Evolutionary conservation across 2,113 vertebrate genomes (phyloP), one percentile per base, ranked within the genome.

Genomic region (Silurus meridionalis): DNA sequence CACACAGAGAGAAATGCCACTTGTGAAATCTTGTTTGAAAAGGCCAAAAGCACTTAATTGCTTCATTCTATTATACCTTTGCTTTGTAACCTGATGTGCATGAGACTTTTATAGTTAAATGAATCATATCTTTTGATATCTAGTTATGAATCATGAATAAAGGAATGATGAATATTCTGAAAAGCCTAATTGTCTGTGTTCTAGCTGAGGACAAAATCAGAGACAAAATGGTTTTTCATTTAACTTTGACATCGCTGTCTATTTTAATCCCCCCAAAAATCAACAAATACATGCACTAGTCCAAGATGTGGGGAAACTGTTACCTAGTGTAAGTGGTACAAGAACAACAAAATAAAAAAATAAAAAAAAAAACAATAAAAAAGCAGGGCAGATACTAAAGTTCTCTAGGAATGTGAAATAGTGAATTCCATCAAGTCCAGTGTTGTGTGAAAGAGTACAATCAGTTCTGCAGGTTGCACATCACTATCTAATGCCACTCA

Each of bases 171-270:
- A 28, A 57, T 78, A 60, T 87, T 87, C 53, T 85, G 57, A 66
- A 64, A 74, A 85, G 69, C 80, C 48, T 80, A 64, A 89, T 46
- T 83, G 67, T 83, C 80, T 89, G 60, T 74, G 86, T 50, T 63
- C 2, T n/a, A n/a, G 19, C 23, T 37, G 46, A 67, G 50, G 48
- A 75, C 9, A 8, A 80, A 83, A 80, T 57, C 69, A 14, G 46
- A 21, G n/a, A 89, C 50, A 21, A 80, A 61, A 37, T 48, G 55
- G 52, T 88, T 82, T 72, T 37, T 63, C 57, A 4, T 86, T 66
- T 83, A 52, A 74, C 7, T 66, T 72, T 58, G 61, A 48, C 52
- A 48, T 14, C 8, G 8, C 13, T 17, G n/a, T 25, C 1, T 82
- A 21, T 53, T 66, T 75, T 8, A 19, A 25, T 55, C 21, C 8